Conservation (phyloP, 2,888 invertebrate genomes). For the Lasioglossum lativentre region DNA sequence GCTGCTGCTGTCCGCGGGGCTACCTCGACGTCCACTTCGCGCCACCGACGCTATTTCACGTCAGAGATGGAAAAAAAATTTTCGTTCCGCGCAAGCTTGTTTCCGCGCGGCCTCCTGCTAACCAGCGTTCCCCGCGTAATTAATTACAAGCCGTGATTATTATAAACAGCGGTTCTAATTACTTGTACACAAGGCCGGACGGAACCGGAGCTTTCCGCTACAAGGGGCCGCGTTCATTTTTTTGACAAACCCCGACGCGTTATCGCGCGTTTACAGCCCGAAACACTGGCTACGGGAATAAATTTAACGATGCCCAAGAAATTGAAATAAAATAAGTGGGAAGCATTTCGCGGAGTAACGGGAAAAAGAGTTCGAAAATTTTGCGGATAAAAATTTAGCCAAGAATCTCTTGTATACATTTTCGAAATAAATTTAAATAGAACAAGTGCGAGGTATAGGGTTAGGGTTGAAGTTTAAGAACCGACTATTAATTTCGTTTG, state of each 20-base stretch:
- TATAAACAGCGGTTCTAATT: constrained; percentile 3
- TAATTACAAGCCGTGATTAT: constrained; percentile 4
- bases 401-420: neutral
- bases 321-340: neutral
- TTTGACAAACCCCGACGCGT: neutral
- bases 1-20: neutral
- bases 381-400: neutral
- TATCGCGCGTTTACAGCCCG: neutral
- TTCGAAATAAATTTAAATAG: too few species aligned
- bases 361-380: neutral
- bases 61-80: constrained; percentile 21
- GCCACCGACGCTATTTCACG: constrained; percentile 34
- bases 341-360: neutral
- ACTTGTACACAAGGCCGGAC: neutral
- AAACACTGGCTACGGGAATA: neutral
- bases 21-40: constrained; percentile 23
- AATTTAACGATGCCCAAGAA: neutral
- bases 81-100: constrained; percentile 28
- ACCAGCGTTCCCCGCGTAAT: neutral
- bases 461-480: too few species aligned
- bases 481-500: too few species aligned
- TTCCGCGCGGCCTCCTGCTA: constrained; percentile 3
- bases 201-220: neutral
- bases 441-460: too few species aligned
- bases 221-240: neutral